Evolutionary conservation across 2,797 vertebrate genomes (phyloP).

Genomic region (Esox lucius): DNA sequence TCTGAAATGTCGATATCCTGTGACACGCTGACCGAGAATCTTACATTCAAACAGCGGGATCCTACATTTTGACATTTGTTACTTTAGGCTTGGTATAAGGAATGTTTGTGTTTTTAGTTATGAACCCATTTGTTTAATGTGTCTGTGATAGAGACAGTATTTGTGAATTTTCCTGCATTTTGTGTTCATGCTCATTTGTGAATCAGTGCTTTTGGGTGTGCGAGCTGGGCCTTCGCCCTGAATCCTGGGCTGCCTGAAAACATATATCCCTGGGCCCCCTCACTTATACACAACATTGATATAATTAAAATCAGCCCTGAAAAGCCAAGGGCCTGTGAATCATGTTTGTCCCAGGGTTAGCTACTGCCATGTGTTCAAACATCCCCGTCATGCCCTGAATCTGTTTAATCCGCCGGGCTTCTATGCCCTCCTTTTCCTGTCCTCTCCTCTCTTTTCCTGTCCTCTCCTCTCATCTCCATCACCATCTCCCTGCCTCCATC

Average conservation of each 20-base stretch:
- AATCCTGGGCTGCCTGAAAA: no score
- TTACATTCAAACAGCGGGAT: neutral
- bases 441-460: neutral
- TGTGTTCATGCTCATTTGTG: neutral
- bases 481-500: neutral
- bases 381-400: neutral
- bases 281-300: no score
- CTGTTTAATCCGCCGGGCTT: neutral
- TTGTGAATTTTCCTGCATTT: neutral
- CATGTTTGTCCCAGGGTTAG: no score
- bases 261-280: no score
- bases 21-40: neutral
- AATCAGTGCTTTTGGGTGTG: neutral
- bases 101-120: neutral
- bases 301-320: no score
- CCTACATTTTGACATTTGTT: conserved; percentile 30
- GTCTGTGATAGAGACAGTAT: conserved; percentile 4
- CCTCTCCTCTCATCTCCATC: neutral
- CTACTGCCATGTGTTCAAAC: no score
- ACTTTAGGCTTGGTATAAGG: conserved; percentile 10
- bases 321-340: no score
- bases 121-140: neutral
- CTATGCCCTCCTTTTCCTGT: neutral
- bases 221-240: no score
- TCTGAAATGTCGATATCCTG: neutral